Evolutionary conservation across 2,113 vertebrate species (phyloP).

Genomic region (Hoplias malabaricus): DNA sequence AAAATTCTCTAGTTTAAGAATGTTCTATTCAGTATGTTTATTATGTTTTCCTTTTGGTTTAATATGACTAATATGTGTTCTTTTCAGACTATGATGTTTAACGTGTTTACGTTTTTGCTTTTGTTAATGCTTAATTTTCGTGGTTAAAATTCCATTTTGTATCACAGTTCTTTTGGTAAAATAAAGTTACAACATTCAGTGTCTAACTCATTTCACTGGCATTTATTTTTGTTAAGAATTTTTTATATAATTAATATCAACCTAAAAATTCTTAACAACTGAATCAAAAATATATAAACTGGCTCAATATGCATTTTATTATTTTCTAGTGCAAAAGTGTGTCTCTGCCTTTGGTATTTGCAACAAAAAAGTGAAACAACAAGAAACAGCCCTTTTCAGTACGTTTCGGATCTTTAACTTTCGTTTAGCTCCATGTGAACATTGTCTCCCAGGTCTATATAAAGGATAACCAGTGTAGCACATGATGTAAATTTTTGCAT

Average conservation of each 20-base stretch:
- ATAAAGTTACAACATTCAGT: neutral
- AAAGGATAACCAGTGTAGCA: too few relatives aligned
- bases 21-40: neutral
- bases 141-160: slow-evolving; percentile 2
- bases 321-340: neutral
- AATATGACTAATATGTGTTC: too few relatives aligned
- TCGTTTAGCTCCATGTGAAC: neutral
- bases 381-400: neutral
- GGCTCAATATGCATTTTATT: neutral
- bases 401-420: neutral
- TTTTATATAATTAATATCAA: neutral
- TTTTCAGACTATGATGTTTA: too few relatives aligned
- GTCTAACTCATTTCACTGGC: neutral
- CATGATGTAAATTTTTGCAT: too few relatives aligned
- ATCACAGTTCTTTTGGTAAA: slow-evolving; percentile 1
- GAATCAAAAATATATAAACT: neutral
- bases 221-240: neutral
- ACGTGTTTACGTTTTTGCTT: neutral
- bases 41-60: too few relatives aligned
- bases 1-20: too few relatives aligned
- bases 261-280: neutral
- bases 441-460: too few relatives aligned
- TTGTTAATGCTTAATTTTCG: neutral
- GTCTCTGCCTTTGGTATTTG: neutral
- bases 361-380: neutral